These are phyloP conservation scores for Iphiclides podalirius DNA, from an alignment of 2,888 invertebrate genomes.

Conservation along the genomic window DNA sequence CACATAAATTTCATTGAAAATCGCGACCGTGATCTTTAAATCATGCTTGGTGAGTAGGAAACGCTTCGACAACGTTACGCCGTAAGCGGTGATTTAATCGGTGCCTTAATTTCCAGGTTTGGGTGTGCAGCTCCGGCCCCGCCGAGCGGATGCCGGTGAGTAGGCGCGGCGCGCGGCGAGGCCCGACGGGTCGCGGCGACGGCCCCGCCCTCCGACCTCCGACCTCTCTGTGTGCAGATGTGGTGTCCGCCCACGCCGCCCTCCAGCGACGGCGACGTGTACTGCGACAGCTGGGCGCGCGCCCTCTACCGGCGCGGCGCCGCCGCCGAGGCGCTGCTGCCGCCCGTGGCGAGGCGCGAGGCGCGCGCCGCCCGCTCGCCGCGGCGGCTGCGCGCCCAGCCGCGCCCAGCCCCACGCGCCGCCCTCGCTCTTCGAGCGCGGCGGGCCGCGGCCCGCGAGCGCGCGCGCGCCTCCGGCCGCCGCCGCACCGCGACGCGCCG, in stretches of 20 bases:
- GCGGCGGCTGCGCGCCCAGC: conserved; percentile 82
- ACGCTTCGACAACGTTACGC: not conserved
- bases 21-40: no score
- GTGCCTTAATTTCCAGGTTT: conserved; percentile 80
- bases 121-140: conserved; percentile 85
- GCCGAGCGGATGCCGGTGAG: conserved; percentile 91
- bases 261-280: conserved; percentile 93
- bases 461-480: conserved; percentile 86
- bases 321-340: conserved; percentile 87
- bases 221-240: conserved; percentile 81
- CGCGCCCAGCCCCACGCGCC: conserved; percentile 88
- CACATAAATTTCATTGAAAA: no score
- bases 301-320: conserved; percentile 89
- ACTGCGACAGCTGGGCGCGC: conserved; percentile 91
- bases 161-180: conserved; percentile 36
- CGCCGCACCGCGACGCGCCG: conserved; percentile 87
- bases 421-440: conserved; percentile 85
- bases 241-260: conserved; percentile 99
- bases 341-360: conserved; percentile 81
- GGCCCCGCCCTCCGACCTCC: no score
- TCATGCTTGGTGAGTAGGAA: conserved; percentile 7
- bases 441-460: conserved; percentile 68
- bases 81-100: not conserved
- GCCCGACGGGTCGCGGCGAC: no score
- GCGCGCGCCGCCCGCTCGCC: conserved; percentile 80